Evolutionary conservation across 2,113 vertebrate genomes (phyloP).

Genomic region (Takifugu bimaculatus): DNA sequence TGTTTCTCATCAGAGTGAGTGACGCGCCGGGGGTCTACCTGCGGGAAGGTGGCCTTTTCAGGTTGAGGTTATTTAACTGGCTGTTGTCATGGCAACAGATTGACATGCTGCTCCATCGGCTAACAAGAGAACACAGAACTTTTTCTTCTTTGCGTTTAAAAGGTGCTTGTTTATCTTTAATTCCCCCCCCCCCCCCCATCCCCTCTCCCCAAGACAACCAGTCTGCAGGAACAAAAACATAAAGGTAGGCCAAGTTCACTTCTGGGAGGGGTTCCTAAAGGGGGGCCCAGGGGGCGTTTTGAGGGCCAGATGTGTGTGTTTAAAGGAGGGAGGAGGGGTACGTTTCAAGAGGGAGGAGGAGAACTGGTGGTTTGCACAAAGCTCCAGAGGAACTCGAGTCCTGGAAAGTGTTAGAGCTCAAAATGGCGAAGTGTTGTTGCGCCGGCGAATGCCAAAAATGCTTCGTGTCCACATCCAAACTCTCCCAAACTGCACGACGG

Average conservation of each 20-base stretch:
- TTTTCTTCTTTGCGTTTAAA: conserved; percentile 53
- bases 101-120: background rate
- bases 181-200: conserved; percentile 24
- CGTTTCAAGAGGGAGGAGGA: conserved; percentile 7
- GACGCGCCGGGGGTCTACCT: conserved; percentile 19
- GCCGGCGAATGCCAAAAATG: background rate
- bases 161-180: conserved; percentile 52
- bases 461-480: too few species aligned
- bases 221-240: conserved; percentile 69
- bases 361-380: conserved; percentile 25
- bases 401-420: conserved; percentile 14
- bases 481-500: too few species aligned
- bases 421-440: conserved; percentile 1
- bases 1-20: conserved; percentile 76
- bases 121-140: background rate
- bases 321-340: conserved; percentile 15
- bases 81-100: conserved; percentile 12
- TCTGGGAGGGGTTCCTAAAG: conserved; percentile 63
- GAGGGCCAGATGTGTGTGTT: conserved; percentile 68
- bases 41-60: background rate
- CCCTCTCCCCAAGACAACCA: conserved; percentile 29
- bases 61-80: background rate
- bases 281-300: conserved; percentile 57
- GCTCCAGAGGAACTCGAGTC: conserved; percentile 24
- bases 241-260: conserved; percentile 70